Percentiles rank a stretch among this genome's conserved stretches.
Evolutionary conservation across 2,113 vertebrate species (phyloP).

Genomic region (Corapipo altera): DNA sequence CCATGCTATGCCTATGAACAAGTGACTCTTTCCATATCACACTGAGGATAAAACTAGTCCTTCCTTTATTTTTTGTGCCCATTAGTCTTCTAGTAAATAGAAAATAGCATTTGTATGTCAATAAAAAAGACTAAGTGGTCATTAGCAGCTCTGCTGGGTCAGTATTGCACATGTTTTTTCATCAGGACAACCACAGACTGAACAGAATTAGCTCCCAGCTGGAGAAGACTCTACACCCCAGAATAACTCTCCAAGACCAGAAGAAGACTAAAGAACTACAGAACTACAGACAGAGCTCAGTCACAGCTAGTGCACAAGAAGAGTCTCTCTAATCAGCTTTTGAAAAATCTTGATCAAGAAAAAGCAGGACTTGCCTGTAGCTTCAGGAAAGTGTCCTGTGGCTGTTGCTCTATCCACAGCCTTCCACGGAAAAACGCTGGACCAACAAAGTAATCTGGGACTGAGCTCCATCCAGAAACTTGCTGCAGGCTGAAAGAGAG

Average conservation of each 20-base stretch:
- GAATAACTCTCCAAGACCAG: not conserved
- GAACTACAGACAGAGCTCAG: not conserved
- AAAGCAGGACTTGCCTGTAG: conserved; percentile 76
- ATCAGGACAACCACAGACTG: not conserved
- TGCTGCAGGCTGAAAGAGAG: conserved; percentile 71
- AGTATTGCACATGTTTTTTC: not conserved
- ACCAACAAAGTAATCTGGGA: conserved; percentile 74
- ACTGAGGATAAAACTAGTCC: not conserved
- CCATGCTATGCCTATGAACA: not conserved
- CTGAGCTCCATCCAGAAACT: conserved; percentile 71
- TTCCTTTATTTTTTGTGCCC: not conserved
- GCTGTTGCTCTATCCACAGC: conserved; percentile 79
- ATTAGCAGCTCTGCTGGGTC: not conserved
- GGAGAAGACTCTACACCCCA: not conserved
- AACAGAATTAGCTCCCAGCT: not conserved
- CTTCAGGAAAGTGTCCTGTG: conserved; percentile 89
- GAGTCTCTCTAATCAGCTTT: not conserved
- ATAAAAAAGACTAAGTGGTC: not conserved
- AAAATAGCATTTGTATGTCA: not conserved
- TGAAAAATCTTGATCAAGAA: too few species aligned
- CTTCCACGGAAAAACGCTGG: conserved; percentile 87
- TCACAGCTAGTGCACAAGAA: not conserved
- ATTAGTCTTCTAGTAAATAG: not conserved
- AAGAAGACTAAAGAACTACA: not conserved
- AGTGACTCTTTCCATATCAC: not conserved